A percentile compares a stretch with the other conserved stretches of the same genome.
These are phyloP conservation scores for Drosophila ananassae DNA, from an alignment of 1,140 invertebrate genomes.

Conservation along the genomic window DNA sequence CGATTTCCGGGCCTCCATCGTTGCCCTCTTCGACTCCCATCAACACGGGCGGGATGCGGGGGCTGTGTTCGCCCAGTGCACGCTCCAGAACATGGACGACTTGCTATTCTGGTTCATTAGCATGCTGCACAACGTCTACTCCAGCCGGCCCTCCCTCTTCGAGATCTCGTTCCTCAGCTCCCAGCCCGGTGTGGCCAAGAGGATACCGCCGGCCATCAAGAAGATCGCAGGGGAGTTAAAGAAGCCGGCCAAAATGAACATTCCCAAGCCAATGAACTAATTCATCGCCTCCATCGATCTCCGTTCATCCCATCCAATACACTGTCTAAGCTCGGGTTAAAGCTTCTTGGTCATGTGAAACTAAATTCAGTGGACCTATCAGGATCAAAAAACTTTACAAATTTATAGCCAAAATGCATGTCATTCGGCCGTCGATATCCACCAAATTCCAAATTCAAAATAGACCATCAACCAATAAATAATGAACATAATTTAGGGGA, in stretches of 20 bases:
- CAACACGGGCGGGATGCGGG: slow-evolving; percentile 76
- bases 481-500: slow-evolving; percentile 27
- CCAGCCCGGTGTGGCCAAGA: slow-evolving; percentile 69
- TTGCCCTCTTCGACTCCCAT: slow-evolving; percentile 78
- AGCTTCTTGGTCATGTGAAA: not conserved
- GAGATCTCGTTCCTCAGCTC: slow-evolving; percentile 77
- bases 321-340: not conserved
- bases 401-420: not conserved
- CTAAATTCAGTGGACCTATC: not conserved
- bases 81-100: slow-evolving; percentile 67
- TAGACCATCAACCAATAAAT: slow-evolving; percentile 50
- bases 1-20: slow-evolving; percentile 68
- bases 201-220: slow-evolving; percentile 70
- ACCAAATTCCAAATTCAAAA: slow-evolving; percentile 27
- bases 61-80: slow-evolving; percentile 75
- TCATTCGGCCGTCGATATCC: not conserved
- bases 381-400: slow-evolving; percentile 15
- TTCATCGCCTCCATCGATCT: not conserved
- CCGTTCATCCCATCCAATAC: slow-evolving; percentile 3
- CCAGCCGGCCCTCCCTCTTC: slow-evolving; percentile 68
- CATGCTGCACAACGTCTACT: slow-evolving; percentile 76
- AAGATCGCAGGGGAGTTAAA: slow-evolving; percentile 65
- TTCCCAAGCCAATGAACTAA: slow-evolving; percentile 1
- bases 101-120: slow-evolving; percentile 75
- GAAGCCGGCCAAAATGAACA: slow-evolving; percentile 44